Percentiles rank a stretch among this genome's conserved stretches.
phyloP scores from a whole-genome alignment of 2,113 vertebrate species.

The Callopanchax toddi region DNA sequence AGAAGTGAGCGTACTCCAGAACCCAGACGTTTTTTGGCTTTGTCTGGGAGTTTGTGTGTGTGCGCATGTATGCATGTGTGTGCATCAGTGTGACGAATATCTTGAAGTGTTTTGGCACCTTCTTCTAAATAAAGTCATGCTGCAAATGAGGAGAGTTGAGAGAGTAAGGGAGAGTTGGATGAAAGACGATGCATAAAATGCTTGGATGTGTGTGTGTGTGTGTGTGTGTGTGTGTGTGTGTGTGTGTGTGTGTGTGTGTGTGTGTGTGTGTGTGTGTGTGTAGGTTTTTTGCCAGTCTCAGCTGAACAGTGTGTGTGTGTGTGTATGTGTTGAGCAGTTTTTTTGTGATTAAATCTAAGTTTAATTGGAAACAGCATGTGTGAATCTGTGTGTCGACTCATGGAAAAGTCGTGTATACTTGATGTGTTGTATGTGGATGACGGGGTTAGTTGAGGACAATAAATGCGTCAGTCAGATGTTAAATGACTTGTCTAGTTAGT shows the following conservation, averaged over 20 bases:
- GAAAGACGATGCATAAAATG: slow-evolving; percentile 16
- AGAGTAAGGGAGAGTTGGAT: neutral
- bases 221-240: neutral
- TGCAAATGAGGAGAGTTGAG: slow-evolving; percentile 12
- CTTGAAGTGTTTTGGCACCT: slow-evolving; percentile 31
- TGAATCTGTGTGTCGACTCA: slow-evolving; percentile 22
- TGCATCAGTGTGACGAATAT: slow-evolving; percentile 7
- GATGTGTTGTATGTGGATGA: slow-evolving; percentile 4
- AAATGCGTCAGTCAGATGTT: slow-evolving; percentile 58
- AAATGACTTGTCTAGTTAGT: slow-evolving; percentile 48
- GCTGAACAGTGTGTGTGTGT: slow-evolving; percentile 5
- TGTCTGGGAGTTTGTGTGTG: slow-evolving; percentile 2
- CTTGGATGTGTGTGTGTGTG: slow-evolving; percentile 12
- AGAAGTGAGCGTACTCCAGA: slow-evolving; percentile 19
- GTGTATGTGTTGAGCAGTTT: slow-evolving; percentile 10
- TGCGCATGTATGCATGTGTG: neutral
- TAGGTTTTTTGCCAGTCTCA: too few species aligned
- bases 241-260: too few species aligned
- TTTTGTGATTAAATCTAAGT: slow-evolving; percentile 8
- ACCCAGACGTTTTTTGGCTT: neutral
- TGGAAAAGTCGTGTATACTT: slow-evolving; percentile 1
- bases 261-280: too few species aligned
- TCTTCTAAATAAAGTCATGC: slow-evolving; percentile 45
- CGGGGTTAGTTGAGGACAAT: slow-evolving; percentile 45
- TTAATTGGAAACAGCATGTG: slow-evolving; percentile 22